Conservation (phyloP, 2,888 invertebrate genomes). For the Phragmatobia fuliginosa region DNA sequence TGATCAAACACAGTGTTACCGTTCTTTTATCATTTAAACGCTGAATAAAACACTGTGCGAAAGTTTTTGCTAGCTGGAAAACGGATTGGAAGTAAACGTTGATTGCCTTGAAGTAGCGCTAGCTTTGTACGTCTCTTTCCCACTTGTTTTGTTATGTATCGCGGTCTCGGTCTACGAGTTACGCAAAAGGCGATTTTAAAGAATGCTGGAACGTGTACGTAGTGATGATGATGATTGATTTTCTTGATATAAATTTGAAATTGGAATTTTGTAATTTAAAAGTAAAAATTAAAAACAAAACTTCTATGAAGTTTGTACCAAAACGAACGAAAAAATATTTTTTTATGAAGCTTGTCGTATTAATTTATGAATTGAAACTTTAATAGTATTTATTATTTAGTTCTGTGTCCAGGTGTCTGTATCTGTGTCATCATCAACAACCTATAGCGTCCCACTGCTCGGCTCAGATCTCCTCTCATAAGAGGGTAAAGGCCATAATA, state of each 20-base stretch:
- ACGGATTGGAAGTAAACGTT: conserved; percentile 78
- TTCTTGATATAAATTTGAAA: conserved; percentile 45
- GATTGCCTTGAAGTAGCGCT: conserved; percentile 80
- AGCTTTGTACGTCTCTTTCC: conserved; percentile 58
- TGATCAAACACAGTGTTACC: conserved; percentile 48
- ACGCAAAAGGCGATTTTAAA: conserved; percentile 72
- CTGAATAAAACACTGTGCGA: conserved; percentile 56
- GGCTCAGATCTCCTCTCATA: too few relatives aligned
- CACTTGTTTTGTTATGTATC: conserved; percentile 41
- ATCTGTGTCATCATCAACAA: too few relatives aligned
- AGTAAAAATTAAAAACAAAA: not conserved
- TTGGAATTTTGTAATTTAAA: conserved; percentile 16
- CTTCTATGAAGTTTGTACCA: not conserved
- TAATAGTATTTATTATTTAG: too few relatives aligned
- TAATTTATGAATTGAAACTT: too few relatives aligned
- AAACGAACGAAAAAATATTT: too few relatives aligned
- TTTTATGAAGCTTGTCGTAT: too few relatives aligned
- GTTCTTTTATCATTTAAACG: conserved; percentile 44
- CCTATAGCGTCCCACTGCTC: too few relatives aligned
- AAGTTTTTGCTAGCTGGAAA: conserved; percentile 64
- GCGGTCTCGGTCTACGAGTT: conserved; percentile 64
- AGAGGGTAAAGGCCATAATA: too few relatives aligned
- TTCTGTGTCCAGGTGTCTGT: too few relatives aligned
- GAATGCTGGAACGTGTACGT: conserved; percentile 73
- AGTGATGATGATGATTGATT: conserved; percentile 53